phyloP scores from a whole-genome alignment of 2,113 vertebrate species.

The Guaruba guarouba region DNA sequence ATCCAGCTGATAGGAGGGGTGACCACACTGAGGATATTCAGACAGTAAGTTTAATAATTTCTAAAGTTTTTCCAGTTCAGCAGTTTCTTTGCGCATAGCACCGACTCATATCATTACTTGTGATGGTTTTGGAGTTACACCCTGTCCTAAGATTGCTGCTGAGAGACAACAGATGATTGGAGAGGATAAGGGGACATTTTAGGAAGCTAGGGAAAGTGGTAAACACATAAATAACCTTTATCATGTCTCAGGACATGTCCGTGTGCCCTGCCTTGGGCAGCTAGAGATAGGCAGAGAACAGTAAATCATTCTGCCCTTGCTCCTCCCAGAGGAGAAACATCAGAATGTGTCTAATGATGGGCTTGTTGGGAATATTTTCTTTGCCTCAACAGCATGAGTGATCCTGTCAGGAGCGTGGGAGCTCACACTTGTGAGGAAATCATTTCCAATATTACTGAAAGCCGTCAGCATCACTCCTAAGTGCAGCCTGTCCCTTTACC shows the following conservation, averaged over 20 bases:
- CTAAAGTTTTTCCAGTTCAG: neutral
- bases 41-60: neutral
- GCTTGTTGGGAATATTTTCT: neutral
- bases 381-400: neutral
- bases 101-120: neutral
- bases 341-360: neutral
- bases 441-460: neutral
- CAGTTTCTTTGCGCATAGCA: neutral
- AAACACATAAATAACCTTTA: slow-evolving; percentile 38
- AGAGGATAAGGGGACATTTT: neutral
- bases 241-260: neutral
- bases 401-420: neutral
- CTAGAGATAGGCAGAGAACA: neutral
- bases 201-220: neutral
- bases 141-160: neutral
- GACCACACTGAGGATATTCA: neutral
- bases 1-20: neutral
- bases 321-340: neutral
- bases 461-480: neutral
- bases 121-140: neutral
- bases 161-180: neutral
- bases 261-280: neutral
- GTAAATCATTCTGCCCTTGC: neutral
- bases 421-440: neutral
- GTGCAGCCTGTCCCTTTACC: neutral